Conservation (phyloP, 2,113 vertebrate genomes). For the Leptocoma aspasia region DNA sequence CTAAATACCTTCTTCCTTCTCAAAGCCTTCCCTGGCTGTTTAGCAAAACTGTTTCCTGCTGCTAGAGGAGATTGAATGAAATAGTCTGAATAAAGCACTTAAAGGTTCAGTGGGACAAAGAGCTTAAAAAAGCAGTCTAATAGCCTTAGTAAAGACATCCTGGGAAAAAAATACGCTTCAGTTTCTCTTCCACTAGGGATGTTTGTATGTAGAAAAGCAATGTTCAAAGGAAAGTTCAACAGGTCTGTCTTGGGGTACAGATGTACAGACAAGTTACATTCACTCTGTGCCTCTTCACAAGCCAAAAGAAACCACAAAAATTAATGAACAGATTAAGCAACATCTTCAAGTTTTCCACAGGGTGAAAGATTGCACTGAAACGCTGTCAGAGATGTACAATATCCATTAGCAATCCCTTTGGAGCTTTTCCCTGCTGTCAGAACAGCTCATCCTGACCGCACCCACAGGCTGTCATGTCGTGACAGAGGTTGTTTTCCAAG, state of each 20-base stretch:
- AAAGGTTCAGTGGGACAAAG: background rate
- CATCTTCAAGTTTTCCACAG: background rate
- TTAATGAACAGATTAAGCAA: background rate
- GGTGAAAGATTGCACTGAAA: background rate
- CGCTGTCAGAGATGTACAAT: background rate
- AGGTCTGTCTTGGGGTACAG: background rate
- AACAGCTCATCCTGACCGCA: background rate
- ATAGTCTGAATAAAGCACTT: background rate
- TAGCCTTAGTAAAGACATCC: background rate
- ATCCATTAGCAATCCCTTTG: background rate
- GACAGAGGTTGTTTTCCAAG: background rate
- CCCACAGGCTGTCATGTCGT: background rate
- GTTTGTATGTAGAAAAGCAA: background rate
- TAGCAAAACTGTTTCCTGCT: background rate
- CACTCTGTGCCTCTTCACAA: background rate
- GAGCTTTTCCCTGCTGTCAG: background rate
- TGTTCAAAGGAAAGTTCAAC: background rate
- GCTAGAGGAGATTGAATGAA: background rate
- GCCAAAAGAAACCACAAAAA: background rate
- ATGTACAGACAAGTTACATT: background rate
- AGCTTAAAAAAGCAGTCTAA: background rate
- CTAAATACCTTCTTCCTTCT: background rate
- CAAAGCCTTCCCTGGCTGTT: background rate
- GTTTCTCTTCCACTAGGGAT: background rate
- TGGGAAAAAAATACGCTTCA: background rate